These are phyloP conservation scores for Pyxicephalus adspersus DNA, from an alignment of 2,113 vertebrate genomes.

Conservation along the genomic window DNA sequence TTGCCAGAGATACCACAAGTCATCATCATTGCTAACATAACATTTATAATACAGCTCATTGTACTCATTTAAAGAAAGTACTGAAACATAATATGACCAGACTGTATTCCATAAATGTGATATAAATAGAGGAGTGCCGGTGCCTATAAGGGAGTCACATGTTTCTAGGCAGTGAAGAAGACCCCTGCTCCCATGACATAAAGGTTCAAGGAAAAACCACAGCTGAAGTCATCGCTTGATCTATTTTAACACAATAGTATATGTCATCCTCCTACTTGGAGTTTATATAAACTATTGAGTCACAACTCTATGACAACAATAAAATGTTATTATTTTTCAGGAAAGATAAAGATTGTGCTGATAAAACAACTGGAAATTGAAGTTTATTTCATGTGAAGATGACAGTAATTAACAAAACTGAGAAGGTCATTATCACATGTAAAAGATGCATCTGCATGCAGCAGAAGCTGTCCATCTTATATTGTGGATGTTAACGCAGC, in stretches of 20 bases:
- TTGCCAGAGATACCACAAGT: too few species aligned
- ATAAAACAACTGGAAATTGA: too few species aligned
- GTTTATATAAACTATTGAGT: neutral
- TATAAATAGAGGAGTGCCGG: neutral
- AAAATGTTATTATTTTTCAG: too few species aligned
- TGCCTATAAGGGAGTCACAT: neutral
- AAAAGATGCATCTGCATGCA: too few species aligned
- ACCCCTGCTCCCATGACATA: constrained; percentile 24
- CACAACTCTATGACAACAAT: neutral
- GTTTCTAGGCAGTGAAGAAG: neutral
- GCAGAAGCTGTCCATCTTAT: too few species aligned
- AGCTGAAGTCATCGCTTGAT: neutral
- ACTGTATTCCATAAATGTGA: constrained; percentile 5
- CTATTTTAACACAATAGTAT: constrained; percentile 5
- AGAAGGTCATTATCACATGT: too few species aligned
- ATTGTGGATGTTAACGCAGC: too few species aligned
- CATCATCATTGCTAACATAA: too few species aligned
- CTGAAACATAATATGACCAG: neutral
- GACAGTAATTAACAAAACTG: too few species aligned
- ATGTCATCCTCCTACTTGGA: constrained; percentile 33
- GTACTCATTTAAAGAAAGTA: neutral
- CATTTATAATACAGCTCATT: neutral
- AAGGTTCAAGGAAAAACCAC: constrained; percentile 39
- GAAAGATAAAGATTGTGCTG: too few species aligned
- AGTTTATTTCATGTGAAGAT: too few species aligned